Evolutionary conservation across 2,113 vertebrate species (phyloP), one percentile per base, ranked within the genome.

Genomic region (Callospermophilus lateralis): DNA sequence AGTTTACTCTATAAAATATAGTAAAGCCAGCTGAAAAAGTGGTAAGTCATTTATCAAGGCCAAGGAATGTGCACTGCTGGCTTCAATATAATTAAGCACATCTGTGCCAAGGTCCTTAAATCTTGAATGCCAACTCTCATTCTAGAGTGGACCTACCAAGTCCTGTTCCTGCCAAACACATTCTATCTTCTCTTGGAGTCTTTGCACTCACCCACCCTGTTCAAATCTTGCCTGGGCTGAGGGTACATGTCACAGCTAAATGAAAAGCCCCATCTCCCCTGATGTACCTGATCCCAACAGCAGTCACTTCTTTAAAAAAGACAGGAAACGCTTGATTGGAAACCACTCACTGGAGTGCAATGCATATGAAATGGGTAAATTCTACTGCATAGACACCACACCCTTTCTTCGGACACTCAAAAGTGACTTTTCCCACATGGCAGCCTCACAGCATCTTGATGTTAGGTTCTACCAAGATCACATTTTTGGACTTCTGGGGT

Each of bases 391-490:
- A 96, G 63, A 87, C 63, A 89, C 61, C 39, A 79, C 30, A 90
- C 22, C 58, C 85, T 65, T 89, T 76, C 81, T 95, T 88, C 77
- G 90, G 45, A 96, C 32, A 94, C 76, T 93, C 48, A 1, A 42
- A 81, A 94, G 39, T 74, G 48, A 80, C 72, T 95, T 86, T 96
- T 87, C 51, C 72, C 51, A 73, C 63, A 90, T 2, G 20, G 39
- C 48, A 91, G 34, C 45, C 67, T 94, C 83, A 93, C 3, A 78
- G 89, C n/a, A 94, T 92, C 48, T 92, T 28, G 22, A 94, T 45
- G 78, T 70, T 84, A 45, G 68, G 89, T 51, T 73, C 86, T 96
- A 65, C 87, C 68, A 97, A 95, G 96, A 89, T 87, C 67, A 96
- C 8, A 55, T 87, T 86, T 95, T 94, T 90, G 48, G 70, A 94